Percentiles rank a stretch among this genome's conserved stretches.
phyloP scores from a whole-genome alignment of 2,113 vertebrate genomes.

The Chauna torquata region DNA sequence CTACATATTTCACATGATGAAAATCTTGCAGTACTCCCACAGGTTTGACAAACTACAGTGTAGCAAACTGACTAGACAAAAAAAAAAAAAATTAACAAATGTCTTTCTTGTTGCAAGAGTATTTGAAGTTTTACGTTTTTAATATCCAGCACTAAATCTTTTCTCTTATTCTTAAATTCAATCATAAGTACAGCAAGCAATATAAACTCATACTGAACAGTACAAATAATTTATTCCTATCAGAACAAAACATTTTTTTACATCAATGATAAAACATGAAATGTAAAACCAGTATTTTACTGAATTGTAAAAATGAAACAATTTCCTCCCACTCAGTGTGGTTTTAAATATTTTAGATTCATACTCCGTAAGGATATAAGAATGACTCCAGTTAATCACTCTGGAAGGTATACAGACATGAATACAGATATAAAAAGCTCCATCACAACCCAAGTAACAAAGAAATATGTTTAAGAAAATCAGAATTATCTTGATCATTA shows the following conservation, averaged over 20 bases:
- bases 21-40: background rate
- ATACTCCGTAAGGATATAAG: background rate
- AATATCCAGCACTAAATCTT: background rate
- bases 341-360: constrained; percentile 21
- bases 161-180: background rate
- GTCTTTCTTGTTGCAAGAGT: background rate
- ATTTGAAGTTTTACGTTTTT: background rate
- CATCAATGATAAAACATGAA: background rate
- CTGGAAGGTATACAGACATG: background rate
- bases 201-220: background rate
- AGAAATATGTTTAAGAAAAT: background rate
- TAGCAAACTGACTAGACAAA: background rate
- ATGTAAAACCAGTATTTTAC: background rate
- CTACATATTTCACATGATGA: background rate
- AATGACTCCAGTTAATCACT: background rate
- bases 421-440: background rate
- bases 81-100: background rate
- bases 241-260: background rate
- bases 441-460: background rate
- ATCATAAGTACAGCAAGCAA: background rate
- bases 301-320: background rate
- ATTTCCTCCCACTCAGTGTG: background rate
- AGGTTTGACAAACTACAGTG: background rate
- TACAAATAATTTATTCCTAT: background rate
- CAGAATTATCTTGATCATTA: background rate